phyloP scores from a whole-genome alignment of 2,888 invertebrate species.

The Branchipolynoe longqiensis region DNA sequence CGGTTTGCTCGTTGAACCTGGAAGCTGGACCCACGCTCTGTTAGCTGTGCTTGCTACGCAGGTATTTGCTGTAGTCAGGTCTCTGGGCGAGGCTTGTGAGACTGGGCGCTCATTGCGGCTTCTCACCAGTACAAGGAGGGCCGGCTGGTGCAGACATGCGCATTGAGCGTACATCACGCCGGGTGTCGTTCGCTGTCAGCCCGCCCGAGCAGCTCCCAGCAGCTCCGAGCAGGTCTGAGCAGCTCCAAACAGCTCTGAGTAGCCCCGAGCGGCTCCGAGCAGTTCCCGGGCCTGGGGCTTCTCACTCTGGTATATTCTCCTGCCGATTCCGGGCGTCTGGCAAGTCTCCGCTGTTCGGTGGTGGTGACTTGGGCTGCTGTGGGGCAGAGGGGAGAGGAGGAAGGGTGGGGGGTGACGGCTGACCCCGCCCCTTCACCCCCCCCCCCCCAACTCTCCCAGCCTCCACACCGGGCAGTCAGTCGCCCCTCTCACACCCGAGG shows the following conservation, averaged over 20 bases:
- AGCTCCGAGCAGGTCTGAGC: not conserved
- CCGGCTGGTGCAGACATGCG: not conserved
- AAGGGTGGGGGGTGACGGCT: not conserved
- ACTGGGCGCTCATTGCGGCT: too few relatives aligned
- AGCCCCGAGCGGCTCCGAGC: not conserved
- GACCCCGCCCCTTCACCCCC: too few relatives aligned
- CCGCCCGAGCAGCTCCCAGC: not conserved
- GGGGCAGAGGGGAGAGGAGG: not conserved
- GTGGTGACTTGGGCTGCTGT: not conserved
- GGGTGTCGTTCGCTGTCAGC: conserved; percentile 31
- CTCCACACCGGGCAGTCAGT: too few relatives aligned
- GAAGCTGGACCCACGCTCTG: too few relatives aligned
- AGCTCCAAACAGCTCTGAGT: not conserved
- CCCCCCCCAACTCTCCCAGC: too few relatives aligned
- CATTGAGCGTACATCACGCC: not conserved
- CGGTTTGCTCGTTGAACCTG: too few relatives aligned
- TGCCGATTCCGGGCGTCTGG: conserved; percentile 13
- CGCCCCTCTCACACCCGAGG: too few relatives aligned
- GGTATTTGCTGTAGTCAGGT: not conserved
- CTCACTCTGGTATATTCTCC: conserved; percentile 8
- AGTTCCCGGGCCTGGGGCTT: not conserved
- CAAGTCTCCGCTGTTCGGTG: not conserved
- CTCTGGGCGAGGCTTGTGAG: too few relatives aligned
- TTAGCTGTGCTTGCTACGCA: not conserved
- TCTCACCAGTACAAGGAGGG: too few relatives aligned